A percentile compares a stretch with the other conserved stretches of the same genome.
These are phyloP conservation scores for Parascotia fuliginaria DNA, from an alignment of 2,888 invertebrate species.

Conservation along the genomic window DNA sequence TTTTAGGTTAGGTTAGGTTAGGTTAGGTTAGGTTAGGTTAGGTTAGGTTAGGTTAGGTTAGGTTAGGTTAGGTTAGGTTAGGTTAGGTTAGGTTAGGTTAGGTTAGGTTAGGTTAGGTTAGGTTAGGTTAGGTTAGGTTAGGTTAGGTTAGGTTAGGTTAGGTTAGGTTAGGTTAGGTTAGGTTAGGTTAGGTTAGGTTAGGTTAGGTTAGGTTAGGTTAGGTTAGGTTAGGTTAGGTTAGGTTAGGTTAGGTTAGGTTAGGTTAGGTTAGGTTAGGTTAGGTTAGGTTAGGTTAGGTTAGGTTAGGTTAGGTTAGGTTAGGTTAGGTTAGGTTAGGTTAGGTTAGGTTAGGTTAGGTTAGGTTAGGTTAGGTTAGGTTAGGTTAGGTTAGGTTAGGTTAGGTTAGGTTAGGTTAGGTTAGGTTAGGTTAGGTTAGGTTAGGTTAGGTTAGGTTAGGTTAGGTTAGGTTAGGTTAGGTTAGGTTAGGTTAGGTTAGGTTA, in stretches of 20 bases:
- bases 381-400: no score
- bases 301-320: no score
- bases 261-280: conserved; percentile 25
- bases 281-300: no score
- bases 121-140: no score
- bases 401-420: no score
- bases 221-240: conserved; percentile 28
- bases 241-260: conserved; percentile 27
- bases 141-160: no score
- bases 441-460: no score
- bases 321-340: no score
- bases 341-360: conserved; percentile 17
- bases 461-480: conserved; percentile 19
- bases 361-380: conserved; percentile 18
- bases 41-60: conserved; percentile 1
- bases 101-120: conserved; percentile 21
- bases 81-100: conserved; percentile 13
- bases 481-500: conserved; percentile 31
- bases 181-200: conserved; percentile 21
- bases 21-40: conserved; percentile 1
- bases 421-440: no score
- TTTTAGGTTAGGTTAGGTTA: conserved; percentile 1
- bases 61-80: conserved; percentile 6
- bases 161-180: no score
- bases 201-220: conserved; percentile 24